A percentile compares a stretch with the other conserved stretches of the same genome.
These are phyloP conservation scores for Nothobranchius furzeri DNA, from an alignment of 2,113 vertebrate genomes.

Conservation along the genomic window DNA sequence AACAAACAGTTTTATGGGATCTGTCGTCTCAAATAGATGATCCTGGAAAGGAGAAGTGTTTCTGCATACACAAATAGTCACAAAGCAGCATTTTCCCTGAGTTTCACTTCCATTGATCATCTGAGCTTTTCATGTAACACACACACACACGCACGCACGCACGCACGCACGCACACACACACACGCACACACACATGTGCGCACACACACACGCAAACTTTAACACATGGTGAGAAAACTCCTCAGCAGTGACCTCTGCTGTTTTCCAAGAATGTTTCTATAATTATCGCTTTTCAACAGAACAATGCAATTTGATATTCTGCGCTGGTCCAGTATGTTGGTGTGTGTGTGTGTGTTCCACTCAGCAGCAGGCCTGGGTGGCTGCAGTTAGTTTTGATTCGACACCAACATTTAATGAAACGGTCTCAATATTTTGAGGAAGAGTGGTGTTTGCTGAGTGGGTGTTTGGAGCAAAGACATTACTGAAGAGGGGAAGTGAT, in stretches of 20 bases:
- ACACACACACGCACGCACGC: neutral
- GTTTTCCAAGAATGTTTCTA: conserved; percentile 21
- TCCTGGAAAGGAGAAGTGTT: neutral
- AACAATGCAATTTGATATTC: neutral
- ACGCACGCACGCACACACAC: no score
- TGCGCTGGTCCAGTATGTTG: neutral
- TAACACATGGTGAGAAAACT: neutral
- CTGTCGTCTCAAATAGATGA: neutral
- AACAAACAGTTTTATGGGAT: neutral
- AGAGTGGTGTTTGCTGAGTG: neutral
- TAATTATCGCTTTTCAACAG: conserved; percentile 1
- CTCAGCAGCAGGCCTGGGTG: neutral
- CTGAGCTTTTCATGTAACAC: conserved; percentile 13
- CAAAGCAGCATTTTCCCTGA: conserved; percentile 1
- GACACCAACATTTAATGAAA: neutral
- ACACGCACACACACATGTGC: no score
- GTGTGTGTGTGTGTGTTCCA: neutral
- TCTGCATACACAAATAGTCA: neutral
- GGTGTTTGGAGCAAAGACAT: neutral
- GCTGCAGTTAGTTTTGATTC: conserved; percentile 4
- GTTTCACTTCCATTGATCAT: conserved; percentile 55
- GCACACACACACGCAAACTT: no score
- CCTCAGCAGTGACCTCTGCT: neutral
- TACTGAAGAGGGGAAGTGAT: conserved; percentile 1
- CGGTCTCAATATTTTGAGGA: neutral